Percentiles rank a stretch among this genome's conserved stretches.
phyloP scores from a whole-genome alignment of 2,797 vertebrate species.

The Gadopsis marmoratus region DNA sequence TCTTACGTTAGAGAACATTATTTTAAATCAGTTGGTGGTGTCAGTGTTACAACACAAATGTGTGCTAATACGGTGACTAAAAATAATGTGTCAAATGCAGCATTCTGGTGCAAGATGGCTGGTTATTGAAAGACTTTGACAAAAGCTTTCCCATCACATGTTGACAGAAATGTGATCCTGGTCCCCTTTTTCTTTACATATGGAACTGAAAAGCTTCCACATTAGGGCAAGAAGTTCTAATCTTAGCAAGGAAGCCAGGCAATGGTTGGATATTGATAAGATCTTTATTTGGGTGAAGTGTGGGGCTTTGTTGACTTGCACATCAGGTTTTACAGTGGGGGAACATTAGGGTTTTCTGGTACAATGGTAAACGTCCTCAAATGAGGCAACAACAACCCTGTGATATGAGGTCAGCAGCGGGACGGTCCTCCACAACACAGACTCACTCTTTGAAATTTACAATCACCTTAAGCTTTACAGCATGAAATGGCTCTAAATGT shows the following conservation, averaged over 20 bases:
- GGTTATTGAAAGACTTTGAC: background rate
- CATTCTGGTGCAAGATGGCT: constrained; percentile 41
- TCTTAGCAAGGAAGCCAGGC: constrained; percentile 2
- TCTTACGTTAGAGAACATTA: background rate
- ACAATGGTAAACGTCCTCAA: constrained; percentile 46
- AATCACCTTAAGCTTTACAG: constrained; percentile 59
- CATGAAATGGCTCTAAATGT: constrained; percentile 68
- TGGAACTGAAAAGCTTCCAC: background rate
- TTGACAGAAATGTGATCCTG: background rate
- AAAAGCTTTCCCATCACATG: background rate
- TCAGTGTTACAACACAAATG: background rate
- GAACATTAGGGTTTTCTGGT: constrained; percentile 40
- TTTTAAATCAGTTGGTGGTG: background rate
- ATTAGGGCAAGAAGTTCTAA: background rate
- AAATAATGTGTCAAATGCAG: constrained; percentile 30
- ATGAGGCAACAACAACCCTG: constrained; percentile 46
- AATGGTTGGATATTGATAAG: constrained; percentile 31
- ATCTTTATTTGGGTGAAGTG: constrained; percentile 72
- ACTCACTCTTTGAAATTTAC: constrained; percentile 59
- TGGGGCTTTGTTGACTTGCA: constrained; percentile 49
- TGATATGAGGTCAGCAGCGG: constrained; percentile 22
- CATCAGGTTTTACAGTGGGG: constrained; percentile 57
- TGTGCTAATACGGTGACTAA: background rate
- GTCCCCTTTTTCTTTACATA: background rate
- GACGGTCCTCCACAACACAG: constrained; percentile 47